phyloP scores from a whole-genome alignment of 2,888 invertebrate species.

The Chymomyza caudatula region DNA sequence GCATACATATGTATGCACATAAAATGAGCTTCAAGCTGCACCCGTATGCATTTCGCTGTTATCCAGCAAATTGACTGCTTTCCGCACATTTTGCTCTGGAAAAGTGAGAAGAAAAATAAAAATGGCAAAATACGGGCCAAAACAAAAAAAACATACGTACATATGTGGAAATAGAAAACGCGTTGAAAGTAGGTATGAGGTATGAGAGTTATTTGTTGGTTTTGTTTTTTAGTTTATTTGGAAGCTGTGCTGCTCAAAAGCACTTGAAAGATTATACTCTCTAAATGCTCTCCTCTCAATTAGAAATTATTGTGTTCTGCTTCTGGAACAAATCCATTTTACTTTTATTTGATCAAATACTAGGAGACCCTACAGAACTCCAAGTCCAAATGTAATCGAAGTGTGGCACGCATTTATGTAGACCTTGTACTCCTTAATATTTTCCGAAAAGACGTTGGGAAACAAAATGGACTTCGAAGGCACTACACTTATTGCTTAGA shows the following conservation, averaged over 20 bases:
- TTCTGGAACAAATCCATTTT: no score
- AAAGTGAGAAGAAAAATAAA: slow-evolving; percentile 3
- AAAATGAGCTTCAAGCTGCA: background rate
- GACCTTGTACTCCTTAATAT: no score
- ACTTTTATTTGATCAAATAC: no score
- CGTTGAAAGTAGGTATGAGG: background rate
- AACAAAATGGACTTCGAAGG: no score
- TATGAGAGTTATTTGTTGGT: background rate
- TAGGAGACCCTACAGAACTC: no score
- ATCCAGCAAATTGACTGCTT: slow-evolving; percentile 58
- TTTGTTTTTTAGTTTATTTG: background rate
- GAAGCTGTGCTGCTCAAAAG: background rate
- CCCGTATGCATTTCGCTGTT: slow-evolving; percentile 46
- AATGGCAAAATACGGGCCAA: background rate
- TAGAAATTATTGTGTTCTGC: no score
- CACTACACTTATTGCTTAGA: no score
- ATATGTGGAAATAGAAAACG: background rate
- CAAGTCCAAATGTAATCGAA: no score
- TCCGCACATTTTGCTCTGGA: slow-evolving; percentile 47
- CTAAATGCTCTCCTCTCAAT: background rate
- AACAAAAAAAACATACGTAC: no score
- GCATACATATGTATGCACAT: background rate
- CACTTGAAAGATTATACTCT: background rate
- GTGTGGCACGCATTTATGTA: no score
- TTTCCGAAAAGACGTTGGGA: no score